Evolutionary conservation across 2,113 vertebrate genomes (phyloP), one percentile per base, ranked within the genome.

Genomic region (Isurus oxyrinchus): DNA sequence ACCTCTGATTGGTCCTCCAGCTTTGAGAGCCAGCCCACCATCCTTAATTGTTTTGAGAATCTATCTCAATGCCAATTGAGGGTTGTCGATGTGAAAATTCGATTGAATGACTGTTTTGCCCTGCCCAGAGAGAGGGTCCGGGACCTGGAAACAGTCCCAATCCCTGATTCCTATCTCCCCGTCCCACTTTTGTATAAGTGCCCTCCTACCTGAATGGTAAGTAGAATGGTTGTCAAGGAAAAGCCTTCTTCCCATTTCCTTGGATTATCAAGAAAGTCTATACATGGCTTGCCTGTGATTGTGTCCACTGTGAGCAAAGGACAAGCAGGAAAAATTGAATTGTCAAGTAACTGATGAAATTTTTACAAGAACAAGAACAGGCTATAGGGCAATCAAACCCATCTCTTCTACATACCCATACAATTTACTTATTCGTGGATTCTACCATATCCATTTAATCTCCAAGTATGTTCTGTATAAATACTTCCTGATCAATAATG

Each of bases 201-300:
- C 7, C n/a, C 59, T 63, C 96, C 97, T 97, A 97, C 97, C 97
- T 97, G 96, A 31, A 96, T 4, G 40, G 69, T 66, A 35, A 97
- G 96, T 8, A 97, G 96, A 96, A 97, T 76, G 6, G 31, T 97
- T 61, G 4, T 97, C 93, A 97, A 19, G 0, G 97, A 97, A 44
- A 97, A 97, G 0, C 57, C 96, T 53, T 40, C 27, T 76, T 97
- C 61, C 97, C 97, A 96, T 3, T 96, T 59, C 4, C 6, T 5
- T 14, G 93, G 63, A 16, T 57, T 95, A 31, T 97, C 94, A 88
- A 97, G 96, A 97, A 97, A 97, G 31, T 90, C 96, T 81, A 96
- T 61, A 57, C 96, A 96, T 3, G 97, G 97, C 14, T 44, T 97
- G 76, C 97, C 97, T 57, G 97, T 96, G 11, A 5, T 0, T 0